Conservation (phyloP, 30 jellyfish, hydroid and myxozoan genomes). For the Aurelia sp. region DNA sequence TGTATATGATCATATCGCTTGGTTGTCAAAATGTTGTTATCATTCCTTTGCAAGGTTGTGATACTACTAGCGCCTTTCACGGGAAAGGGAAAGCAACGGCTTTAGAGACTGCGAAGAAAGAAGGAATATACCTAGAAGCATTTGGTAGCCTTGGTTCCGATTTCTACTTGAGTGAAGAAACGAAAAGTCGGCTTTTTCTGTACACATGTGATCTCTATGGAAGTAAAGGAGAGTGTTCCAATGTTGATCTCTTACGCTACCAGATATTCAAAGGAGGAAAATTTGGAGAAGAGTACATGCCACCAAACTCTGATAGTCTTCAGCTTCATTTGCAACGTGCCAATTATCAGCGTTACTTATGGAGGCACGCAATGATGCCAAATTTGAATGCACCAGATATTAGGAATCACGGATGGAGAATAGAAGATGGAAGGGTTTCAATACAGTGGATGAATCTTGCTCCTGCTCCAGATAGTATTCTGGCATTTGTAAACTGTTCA, state of each 20-base stretch:
- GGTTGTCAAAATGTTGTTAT: neutral
- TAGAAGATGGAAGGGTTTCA: conserved; percentile 46
- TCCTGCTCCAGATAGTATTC: conserved; percentile 49
- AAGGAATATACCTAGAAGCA: conserved; percentile 15
- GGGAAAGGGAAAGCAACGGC: conserved; percentile 32
- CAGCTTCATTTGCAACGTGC: conserved; percentile 50
- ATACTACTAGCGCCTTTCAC: conserved; percentile 18
- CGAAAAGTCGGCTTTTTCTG: neutral
- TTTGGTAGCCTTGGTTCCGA: conserved; percentile 24
- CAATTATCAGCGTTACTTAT: conserved; percentile 25
- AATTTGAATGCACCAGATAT: conserved; percentile 12
- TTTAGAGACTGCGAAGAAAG: neutral
- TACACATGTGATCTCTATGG: conserved; percentile 44
- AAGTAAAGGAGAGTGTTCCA: neutral
- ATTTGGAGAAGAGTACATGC: conserved; percentile 21
- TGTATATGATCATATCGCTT: neutral
- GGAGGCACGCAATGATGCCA: conserved; percentile 50
- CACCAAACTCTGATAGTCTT: conserved; percentile 37
- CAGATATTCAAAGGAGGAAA: conserved; percentile 14
- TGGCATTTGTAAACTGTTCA: conserved; percentile 15
- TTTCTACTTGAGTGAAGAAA: conserved; percentile 5
- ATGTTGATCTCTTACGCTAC: conserved; percentile 43
- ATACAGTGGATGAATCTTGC: conserved; percentile 55
- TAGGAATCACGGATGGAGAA: conserved; percentile 55
- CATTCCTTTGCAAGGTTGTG: conserved; percentile 33